Conservation (phyloP, 35 echinoderm and acorn worm species). For the Diadema setosum region DNA sequence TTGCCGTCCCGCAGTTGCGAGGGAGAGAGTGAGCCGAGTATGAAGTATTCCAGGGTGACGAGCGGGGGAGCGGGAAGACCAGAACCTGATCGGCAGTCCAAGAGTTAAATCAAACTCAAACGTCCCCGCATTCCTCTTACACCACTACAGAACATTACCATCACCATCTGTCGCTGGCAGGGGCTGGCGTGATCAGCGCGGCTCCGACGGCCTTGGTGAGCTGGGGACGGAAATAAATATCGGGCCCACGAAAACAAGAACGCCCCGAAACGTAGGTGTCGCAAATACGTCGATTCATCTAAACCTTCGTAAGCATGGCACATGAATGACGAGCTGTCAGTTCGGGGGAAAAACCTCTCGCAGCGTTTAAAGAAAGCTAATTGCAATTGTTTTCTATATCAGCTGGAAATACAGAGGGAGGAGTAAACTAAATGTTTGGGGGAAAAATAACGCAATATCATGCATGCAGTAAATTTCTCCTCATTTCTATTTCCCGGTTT, state of each 20-base stretch:
- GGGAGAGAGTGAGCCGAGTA: not conserved
- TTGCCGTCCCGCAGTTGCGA: not conserved
- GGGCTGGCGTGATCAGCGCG: not conserved
- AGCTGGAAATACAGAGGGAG: not conserved
- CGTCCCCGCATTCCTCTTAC: not conserved
- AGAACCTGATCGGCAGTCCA: not conserved
- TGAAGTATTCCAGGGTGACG: conserved; percentile 11
- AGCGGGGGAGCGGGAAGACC: not conserved
- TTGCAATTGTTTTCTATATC: not conserved
- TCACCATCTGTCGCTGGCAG: not conserved
- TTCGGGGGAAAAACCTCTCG: not conserved
- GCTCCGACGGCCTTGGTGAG: too few relatives aligned
- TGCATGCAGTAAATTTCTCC: too few relatives aligned
- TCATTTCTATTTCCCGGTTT: not conserved
- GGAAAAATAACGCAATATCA: not conserved
- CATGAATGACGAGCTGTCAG: too few relatives aligned
- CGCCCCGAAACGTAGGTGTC: not conserved
- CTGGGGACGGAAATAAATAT: too few relatives aligned
- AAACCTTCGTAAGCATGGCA: too few relatives aligned
- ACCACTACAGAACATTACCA: not conserved
- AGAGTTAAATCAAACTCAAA: not conserved
- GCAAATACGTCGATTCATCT: too few relatives aligned
- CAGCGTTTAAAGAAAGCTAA: not conserved
- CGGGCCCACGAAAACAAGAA: not conserved
- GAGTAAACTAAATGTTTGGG: not conserved